A percentile compares a stretch with the other conserved stretches of the same genome.
Conservation (phyloP, 1,140 invertebrate species). For the Drosophila funebris region DNA sequence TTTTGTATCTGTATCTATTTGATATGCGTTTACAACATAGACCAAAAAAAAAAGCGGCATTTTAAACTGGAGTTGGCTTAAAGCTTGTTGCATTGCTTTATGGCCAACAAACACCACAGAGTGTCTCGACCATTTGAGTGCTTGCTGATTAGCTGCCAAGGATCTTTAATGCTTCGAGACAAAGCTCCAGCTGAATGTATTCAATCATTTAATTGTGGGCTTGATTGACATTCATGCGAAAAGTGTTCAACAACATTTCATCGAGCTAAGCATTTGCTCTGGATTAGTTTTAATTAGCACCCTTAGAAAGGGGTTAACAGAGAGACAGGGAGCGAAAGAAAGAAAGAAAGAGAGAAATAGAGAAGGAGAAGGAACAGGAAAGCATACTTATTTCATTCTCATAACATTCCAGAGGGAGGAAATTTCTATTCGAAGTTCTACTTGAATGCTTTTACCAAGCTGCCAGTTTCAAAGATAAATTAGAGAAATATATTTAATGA, state of each 20-base stretch:
- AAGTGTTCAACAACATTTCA: slow-evolving; percentile 61
- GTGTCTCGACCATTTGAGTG: not conserved
- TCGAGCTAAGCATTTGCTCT: slow-evolving; percentile 25
- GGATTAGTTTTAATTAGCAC: slow-evolving; percentile 79
- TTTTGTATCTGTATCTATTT: slow-evolving; percentile 74
- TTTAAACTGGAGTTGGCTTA: slow-evolving; percentile 30
- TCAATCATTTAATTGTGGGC: slow-evolving; percentile 79
- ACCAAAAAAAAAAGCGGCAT: slow-evolving; percentile 4
- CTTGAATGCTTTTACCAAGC: slow-evolving; percentile 72
- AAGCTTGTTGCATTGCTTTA: slow-evolving; percentile 8
- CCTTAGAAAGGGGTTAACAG: slow-evolving; percentile 48
- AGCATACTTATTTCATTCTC: not conserved
- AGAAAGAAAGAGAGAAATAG: not conserved
- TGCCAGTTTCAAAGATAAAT: slow-evolving; percentile 74
- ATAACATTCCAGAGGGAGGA: not conserved
- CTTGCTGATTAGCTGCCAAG: slow-evolving; percentile 33
- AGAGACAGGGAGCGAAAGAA: not conserved
- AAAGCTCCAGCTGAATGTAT: slow-evolving; percentile 52
- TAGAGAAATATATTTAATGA: slow-evolving; percentile 82
- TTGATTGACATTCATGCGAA: slow-evolving; percentile 81
- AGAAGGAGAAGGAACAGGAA: not conserved
- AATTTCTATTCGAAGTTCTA: slow-evolving; percentile 31
- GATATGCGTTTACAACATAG: slow-evolving; percentile 51
- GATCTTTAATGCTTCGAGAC: slow-evolving; percentile 1
- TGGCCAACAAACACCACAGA: not conserved